phyloP scores from a whole-genome alignment of 2,888 invertebrate species.

The Pantelozetes paolii region DNA sequence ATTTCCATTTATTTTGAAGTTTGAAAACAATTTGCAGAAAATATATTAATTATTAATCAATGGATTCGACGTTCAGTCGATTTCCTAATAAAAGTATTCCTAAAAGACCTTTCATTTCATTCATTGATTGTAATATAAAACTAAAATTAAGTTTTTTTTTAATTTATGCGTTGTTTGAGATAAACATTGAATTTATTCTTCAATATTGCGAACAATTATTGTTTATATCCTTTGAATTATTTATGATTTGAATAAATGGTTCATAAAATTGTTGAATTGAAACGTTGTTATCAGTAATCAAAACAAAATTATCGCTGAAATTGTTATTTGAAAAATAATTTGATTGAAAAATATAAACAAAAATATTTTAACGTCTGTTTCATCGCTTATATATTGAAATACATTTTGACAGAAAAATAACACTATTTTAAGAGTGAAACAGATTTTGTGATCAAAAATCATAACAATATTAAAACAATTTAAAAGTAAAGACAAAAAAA shows the following conservation, averaged over 20 bases:
- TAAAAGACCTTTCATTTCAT: neutral
- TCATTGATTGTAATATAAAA: slow-evolving; percentile 15
- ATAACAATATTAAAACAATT: slow-evolving; percentile 1
- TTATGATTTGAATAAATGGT: neutral
- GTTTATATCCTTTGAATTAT: slow-evolving; percentile 19
- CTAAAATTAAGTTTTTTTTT: neutral
- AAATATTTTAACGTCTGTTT: slow-evolving; percentile 26
- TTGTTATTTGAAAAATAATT: slow-evolving; percentile 20
- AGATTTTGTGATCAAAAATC: slow-evolving; percentile 30
- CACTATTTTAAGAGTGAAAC: slow-evolving; percentile 20
- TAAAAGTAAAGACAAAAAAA: slow-evolving; percentile 11
- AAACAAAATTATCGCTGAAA: neutral
- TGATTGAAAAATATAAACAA: neutral
- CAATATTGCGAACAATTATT: neutral
- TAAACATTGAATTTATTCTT: neutral
- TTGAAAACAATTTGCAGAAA: neutral
- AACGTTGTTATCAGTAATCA: slow-evolving; percentile 15
- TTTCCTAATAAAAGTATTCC: neutral
- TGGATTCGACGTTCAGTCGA: neutral
- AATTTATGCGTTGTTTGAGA: slow-evolving; percentile 19
- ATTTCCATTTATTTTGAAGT: no score
- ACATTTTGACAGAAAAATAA: neutral
- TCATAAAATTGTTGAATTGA: slow-evolving; percentile 12
- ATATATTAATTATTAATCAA: slow-evolving; percentile 8
- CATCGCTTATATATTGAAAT: neutral